Evolutionary conservation across 2,888 invertebrate species (phyloP), one percentile per base, ranked within the genome.

Genomic region (Anarsia innoxiella): DNA sequence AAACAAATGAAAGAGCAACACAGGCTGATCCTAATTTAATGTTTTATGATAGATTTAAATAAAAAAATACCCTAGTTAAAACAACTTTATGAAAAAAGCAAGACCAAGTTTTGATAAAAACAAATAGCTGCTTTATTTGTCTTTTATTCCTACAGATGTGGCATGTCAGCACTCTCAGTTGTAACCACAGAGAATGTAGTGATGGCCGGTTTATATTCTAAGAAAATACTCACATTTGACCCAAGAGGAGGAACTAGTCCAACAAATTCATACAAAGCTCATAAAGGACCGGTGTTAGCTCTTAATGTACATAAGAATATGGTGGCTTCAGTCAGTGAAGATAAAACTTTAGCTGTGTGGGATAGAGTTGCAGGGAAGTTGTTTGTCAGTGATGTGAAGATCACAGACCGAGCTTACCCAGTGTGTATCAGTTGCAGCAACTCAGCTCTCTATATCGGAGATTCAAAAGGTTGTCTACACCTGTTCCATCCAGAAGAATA

Each of bases 311-410:
- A 58, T 42, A 66, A 73, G n/a, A 69, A 86, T 44, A 77, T 84
- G 55, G 66, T 89, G 41, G 79, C 88, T 23, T 88, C 88, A 12
- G 76, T 87, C 1, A 88, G 88, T 46, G 88, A 88, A 49, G 88
- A 89, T 45, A 86, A 74, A 59, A 86, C 87, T 2, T 66, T 89
- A 43, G 82, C 86, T 16, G 60, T 88, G 23, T 89, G 83, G 77
- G 89, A 89, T 54, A 78, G 75, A 56, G 78, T 80, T 33, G 84
- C 87, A 23, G 77, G 85, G 12, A 79, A 77, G 56, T 56, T 78
- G 3, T 41, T 87, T 38, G 55, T 63, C 40, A 70, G 46, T 50
- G 68, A 76, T 49, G 56, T 82, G 4, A 73, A 72, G 48, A 72
- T 82, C 1, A 65, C 66, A 23, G 66, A 65, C 1, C 75, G 75